Percentiles rank a stretch among this genome's conserved stretches.
Conservation (phyloP, 2,797 vertebrate species). For the Esox lucius region DNA sequence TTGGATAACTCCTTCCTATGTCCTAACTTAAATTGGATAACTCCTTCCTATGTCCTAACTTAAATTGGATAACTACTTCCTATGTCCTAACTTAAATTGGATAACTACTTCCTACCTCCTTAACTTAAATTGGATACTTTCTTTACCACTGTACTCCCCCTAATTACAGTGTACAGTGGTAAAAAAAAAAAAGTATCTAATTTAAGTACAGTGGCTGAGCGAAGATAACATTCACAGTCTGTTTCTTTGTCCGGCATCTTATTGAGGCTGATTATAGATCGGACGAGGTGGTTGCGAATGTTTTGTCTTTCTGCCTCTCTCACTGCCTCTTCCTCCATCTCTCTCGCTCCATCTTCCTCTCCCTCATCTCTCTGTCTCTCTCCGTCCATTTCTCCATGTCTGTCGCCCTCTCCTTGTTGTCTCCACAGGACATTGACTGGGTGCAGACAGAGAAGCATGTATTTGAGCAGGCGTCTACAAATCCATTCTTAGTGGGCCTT, state of each 20-base stretch:
- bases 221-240: neutral
- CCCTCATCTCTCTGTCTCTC: constrained; percentile 23
- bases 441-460: constrained; percentile 99
- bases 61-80: too few relatives aligned
- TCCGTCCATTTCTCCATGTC: constrained; percentile 24
- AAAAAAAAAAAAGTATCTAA: too few relatives aligned
- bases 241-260: neutral
- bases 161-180: too few relatives aligned
- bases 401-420: constrained; percentile 28
- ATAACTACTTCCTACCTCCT: too few relatives aligned
- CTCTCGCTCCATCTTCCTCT: neutral
- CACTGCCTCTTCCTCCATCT: neutral
- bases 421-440: constrained; percentile 95
- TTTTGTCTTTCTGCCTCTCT: neutral
- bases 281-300: neutral
- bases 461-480: constrained; percentile 96
- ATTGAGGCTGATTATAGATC: neutral
- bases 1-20: too few relatives aligned
- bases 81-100: too few relatives aligned
- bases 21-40: too few relatives aligned
- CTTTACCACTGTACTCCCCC: too few relatives aligned
- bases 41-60: too few relatives aligned
- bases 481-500: constrained; percentile 95
- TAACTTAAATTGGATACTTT: too few relatives aligned
- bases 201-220: too few relatives aligned